Evolutionary conservation across 2,797 vertebrate genomes (phyloP), one percentile per base, ranked within the genome.

Genomic region (Pipistrellus nathusii): DNA sequence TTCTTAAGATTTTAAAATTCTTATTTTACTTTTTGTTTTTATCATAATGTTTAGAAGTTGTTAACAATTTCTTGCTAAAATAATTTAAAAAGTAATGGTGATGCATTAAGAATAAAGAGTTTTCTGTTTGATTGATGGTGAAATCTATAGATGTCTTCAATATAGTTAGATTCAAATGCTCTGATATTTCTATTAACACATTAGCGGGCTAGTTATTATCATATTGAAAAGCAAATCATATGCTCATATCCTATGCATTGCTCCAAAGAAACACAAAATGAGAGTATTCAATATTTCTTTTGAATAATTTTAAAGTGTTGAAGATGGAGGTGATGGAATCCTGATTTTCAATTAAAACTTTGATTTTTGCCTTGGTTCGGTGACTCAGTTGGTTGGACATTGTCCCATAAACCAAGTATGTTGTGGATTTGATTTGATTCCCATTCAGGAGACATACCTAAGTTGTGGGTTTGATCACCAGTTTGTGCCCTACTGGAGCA

Each of bases 241-340:
- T 48, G 14, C 41, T 69, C 57, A 82, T 41, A 5, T 44, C 27
- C 46, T 68, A 66, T 38, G 35, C 10, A 35, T 38, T 81, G 32
- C 2, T 51, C 8, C 12, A 57, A 46, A 8, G 14, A 1, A 89
- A 68, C 48, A 7, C 12, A 90, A 44, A 85, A 88, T 32, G 14
- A 93, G n/a, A 91, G 2, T 57, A 38, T 44, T 82, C 17, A 41
- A 21, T 68, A 76, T 10, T 8, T 17, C 4, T 90, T 68, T 57
- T 62, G 10, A 78, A 80, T 41, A 81, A 87, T 80, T 87, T 90
- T 75, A 48, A 92, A 12, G 8, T 53, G 44, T 91, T 89, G 75
- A 8, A 86, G 62, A 51, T 5, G 18, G 8, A 91, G 10, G 3
- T 4, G 5, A 51, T 11, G 8, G 1, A 14, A 62, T 76, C 46